phyloP scores from a whole-genome alignment of 1,140 invertebrate species.

The Adelges cooleyi region DNA sequence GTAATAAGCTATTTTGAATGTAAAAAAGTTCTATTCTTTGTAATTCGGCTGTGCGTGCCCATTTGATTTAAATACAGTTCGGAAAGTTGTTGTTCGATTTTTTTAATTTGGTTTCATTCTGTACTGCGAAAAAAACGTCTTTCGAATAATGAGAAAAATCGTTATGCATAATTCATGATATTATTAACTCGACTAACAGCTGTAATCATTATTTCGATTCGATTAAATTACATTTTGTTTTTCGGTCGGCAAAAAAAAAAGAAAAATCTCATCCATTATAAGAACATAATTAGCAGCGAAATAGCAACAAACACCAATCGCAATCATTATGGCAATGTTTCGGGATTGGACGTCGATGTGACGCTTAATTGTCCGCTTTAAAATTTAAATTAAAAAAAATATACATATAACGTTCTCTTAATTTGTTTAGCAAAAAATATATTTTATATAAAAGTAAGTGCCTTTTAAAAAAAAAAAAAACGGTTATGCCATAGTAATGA shows the following conservation, averaged over 20 bases:
- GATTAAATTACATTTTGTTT: not conserved
- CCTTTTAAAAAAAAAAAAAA: too few species aligned
- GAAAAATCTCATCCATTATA: conserved; percentile 17
- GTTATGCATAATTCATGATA: conserved; percentile 21
- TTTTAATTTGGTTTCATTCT: conserved; percentile 15
- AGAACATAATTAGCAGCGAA: conserved; percentile 17
- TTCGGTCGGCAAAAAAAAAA: conserved; percentile 1
- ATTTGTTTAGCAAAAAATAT: too few species aligned
- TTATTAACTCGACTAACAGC: conserved; percentile 17
- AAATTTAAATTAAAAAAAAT: too few species aligned
- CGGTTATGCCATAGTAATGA: too few species aligned
- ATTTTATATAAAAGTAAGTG: too few species aligned
- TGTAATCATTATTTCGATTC: conserved; percentile 24
- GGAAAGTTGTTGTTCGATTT: not conserved
- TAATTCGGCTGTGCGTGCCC: too few species aligned
- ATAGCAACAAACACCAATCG: conserved; percentile 17
- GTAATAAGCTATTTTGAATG: too few species aligned
- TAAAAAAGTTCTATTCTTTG: too few species aligned
- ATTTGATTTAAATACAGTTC: not conserved
- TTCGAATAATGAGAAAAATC: not conserved
- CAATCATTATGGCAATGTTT: conserved; percentile 6
- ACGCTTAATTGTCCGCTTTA: too few species aligned
- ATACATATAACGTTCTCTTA: too few species aligned
- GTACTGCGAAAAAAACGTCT: not conserved
- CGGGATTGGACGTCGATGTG: too few species aligned